Conservation (phyloP, 2,113 vertebrate genomes). For the Stictonetta naevosa region DNA sequence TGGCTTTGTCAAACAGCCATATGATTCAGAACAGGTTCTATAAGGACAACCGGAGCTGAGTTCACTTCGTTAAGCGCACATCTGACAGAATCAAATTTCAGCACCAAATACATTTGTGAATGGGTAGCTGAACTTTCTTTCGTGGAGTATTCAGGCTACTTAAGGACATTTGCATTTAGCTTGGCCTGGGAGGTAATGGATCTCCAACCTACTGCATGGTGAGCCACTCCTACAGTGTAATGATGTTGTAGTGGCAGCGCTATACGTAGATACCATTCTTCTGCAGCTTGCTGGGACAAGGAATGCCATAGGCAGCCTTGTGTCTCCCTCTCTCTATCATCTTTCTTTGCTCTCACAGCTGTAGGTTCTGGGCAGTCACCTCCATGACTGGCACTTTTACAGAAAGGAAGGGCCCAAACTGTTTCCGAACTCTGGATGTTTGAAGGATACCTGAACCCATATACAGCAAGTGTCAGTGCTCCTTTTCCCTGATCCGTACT, state of each 20-base stretch:
- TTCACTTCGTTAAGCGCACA: not conserved
- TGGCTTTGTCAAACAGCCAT: not conserved
- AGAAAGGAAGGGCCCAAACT: not conserved
- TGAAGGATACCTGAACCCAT: not conserved
- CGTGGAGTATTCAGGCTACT: not conserved
- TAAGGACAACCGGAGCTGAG: not conserved
- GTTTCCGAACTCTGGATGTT: not conserved
- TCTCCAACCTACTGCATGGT: not conserved
- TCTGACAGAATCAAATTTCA: not conserved
- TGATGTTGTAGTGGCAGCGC: no score
- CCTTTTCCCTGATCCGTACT: not conserved
- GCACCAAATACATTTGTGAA: not conserved
- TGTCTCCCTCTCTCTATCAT: not conserved
- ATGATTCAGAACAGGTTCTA: not conserved
- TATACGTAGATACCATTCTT: fast-evolving
- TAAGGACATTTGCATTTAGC: not conserved
- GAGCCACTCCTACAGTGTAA: not conserved
- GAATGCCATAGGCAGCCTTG: not conserved
- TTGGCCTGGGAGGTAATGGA: not conserved
- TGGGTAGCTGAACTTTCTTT: not conserved
- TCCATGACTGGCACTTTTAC: not conserved
- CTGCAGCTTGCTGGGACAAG: not conserved
- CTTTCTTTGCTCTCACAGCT: not conserved
- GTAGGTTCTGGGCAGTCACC: not conserved
- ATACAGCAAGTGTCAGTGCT: not conserved